Conservation (phyloP, 2,113 vertebrate species). For the Callospermophilus lateralis region DNA sequence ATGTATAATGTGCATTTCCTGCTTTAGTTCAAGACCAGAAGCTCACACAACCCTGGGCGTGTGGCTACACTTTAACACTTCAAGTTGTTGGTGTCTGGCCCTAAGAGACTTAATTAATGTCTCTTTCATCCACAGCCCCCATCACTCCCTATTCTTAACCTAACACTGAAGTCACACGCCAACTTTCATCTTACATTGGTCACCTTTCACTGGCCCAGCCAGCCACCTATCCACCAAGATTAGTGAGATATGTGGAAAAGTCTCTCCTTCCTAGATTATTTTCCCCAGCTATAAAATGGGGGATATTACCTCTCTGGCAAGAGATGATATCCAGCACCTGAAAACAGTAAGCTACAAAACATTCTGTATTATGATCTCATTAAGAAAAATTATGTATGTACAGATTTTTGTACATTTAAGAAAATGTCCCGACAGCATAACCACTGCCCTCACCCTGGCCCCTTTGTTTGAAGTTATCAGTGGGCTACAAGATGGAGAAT, state of each 20-base stretch:
- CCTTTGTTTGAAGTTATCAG: not conserved
- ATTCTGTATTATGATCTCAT: not conserved
- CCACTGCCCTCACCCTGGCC: too few species aligned
- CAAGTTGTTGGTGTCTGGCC: too few species aligned
- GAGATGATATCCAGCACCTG: too few species aligned
- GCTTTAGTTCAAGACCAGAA: not conserved
- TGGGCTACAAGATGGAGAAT: not conserved
- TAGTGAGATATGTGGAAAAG: too few species aligned
- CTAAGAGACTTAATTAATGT: not conserved
- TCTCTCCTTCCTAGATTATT: too few species aligned
- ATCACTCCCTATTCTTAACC: not conserved
- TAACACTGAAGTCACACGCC: not conserved
- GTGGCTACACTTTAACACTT: not conserved
- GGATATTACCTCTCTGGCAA: too few species aligned
- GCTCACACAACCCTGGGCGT: not conserved
- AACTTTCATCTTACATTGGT: not conserved
- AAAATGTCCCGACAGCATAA: not conserved
- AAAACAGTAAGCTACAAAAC: not conserved
- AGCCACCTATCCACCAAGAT: too few species aligned
- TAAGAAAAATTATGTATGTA: not conserved
- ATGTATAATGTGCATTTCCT: not conserved
- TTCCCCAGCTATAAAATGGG: too few species aligned
- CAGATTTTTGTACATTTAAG: not conserved
- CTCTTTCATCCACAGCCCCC: accelerated
- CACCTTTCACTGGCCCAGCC: not conserved